Evolutionary conservation across 2,797 vertebrate genomes (phyloP).

Genomic region (Cirrhinus molitorella): DNA sequence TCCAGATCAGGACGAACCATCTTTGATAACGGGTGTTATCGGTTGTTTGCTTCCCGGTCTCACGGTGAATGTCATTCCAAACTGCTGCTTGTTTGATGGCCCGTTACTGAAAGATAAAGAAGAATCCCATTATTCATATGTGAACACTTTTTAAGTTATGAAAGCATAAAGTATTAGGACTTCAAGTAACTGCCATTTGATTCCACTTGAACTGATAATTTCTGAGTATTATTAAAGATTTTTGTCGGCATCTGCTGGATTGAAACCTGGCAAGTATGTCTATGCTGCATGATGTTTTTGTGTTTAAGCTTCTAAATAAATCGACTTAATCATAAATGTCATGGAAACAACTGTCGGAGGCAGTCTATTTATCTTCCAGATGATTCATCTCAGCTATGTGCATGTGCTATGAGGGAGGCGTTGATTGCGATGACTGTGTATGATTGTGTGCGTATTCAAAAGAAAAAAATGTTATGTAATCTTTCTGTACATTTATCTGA

Average conservation of each 20-base stretch:
- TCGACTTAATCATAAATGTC: too few species aligned
- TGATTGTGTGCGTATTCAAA: not conserved
- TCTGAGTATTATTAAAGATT: not conserved
- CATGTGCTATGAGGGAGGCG: not conserved
- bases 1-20: conserved; percentile 48
- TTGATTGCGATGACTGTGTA: not conserved
- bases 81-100: conserved; percentile 68
- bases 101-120: conserved; percentile 34
- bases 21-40: conserved; percentile 74
- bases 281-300: not conserved
- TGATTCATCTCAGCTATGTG: conserved; percentile 19
- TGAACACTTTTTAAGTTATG: too few species aligned
- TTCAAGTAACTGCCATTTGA: not conserved
- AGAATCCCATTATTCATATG: conserved; percentile 10
- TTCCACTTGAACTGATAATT: not conserved
- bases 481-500: not conserved
- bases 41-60: conserved; percentile 81
- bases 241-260: not conserved
- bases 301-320: not conserved
- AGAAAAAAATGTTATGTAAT: not conserved
- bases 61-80: conserved; percentile 79
- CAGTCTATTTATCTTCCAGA: not conserved
- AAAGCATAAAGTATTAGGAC: not conserved
- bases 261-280: not conserved
- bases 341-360: not conserved